These are phyloP conservation scores for Eupithecia pulchellata DNA, from an alignment of 2,888 invertebrate genomes.

Conservation along the genomic window DNA sequence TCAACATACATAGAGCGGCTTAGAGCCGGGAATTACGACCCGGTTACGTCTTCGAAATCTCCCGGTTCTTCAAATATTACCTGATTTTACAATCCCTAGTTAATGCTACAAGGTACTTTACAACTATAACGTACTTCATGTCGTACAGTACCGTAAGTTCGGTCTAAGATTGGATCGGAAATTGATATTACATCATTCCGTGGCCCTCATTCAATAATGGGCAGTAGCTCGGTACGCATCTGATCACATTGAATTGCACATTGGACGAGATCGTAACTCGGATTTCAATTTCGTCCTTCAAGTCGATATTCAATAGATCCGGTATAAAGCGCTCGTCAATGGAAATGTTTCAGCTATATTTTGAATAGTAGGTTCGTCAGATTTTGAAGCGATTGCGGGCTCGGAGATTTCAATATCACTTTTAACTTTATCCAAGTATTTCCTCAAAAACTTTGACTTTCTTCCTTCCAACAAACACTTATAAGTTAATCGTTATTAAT, in stretches of 20 bases:
- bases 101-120: background rate
- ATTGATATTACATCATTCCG: slow-evolving; percentile 44
- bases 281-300: slow-evolving; percentile 45
- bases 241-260: slow-evolving; percentile 42
- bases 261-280: slow-evolving; percentile 35
- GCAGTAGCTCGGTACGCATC: slow-evolving; percentile 23
- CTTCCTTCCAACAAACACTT: too few relatives aligned
- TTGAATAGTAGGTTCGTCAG: background rate
- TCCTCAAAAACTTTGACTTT: background rate
- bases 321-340: slow-evolving; percentile 37
- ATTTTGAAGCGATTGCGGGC: background rate
- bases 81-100: too few relatives aligned
- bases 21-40: too few relatives aligned
- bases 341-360: slow-evolving; percentile 15
- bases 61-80: too few relatives aligned
- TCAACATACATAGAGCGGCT: too few relatives aligned
- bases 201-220: slow-evolving; percentile 37
- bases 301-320: slow-evolving; percentile 38
- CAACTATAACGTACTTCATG: background rate
- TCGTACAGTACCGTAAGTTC: background rate
- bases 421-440: background rate
- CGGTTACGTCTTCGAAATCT: too few relatives aligned
- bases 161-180: slow-evolving; percentile 31
- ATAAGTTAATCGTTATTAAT: too few relatives aligned
- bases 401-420: background rate